Evolutionary conservation across 2,888 invertebrate genomes (phyloP).

Genomic region (Zaprionus bogoriensis): DNA sequence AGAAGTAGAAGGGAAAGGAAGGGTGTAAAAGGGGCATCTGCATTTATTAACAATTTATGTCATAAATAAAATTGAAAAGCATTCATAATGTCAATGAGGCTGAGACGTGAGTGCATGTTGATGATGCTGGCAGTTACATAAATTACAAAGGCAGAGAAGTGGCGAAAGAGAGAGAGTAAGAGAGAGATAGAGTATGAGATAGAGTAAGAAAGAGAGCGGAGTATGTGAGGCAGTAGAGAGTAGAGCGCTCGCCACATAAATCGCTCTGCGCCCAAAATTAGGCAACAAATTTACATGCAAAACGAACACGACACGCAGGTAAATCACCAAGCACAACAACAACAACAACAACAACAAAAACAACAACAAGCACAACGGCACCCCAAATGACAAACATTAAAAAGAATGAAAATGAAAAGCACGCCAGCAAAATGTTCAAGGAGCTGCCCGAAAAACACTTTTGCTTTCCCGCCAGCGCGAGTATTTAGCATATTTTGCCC

Average conservation of each 20-base stretch:
- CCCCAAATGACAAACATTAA: constrained; percentile 51
- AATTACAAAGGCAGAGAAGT: constrained; percentile 28
- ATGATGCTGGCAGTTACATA: constrained; percentile 49
- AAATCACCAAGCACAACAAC: constrained; percentile 54
- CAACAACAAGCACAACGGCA: constrained; percentile 30
- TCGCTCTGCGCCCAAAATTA: constrained; percentile 57
- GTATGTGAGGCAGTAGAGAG: constrained; percentile 7
- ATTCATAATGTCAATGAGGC: constrained; percentile 65
- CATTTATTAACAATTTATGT: constrained; percentile 76
- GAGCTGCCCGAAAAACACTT: constrained; percentile 52
- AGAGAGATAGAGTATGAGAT: background rate
- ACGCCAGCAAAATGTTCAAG: constrained; percentile 13
- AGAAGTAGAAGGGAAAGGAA: background rate
- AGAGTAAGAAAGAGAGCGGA: background rate
- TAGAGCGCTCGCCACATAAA: constrained; percentile 43
- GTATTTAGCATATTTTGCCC: constrained; percentile 60
- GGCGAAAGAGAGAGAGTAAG: background rate
- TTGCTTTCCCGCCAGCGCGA: constrained; percentile 57
- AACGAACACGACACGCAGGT: constrained; percentile 56
- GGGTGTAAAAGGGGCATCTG: constrained; percentile 21
- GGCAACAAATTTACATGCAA: constrained; percentile 69
- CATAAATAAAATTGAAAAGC: constrained; percentile 73
- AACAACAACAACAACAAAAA: constrained; percentile 18
- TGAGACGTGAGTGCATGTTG: constrained; percentile 57
- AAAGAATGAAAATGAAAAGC: constrained; percentile 13